phyloP scores from a whole-genome alignment of 2,888 invertebrate species.

The Synanthedon tipuliformis region DNA sequence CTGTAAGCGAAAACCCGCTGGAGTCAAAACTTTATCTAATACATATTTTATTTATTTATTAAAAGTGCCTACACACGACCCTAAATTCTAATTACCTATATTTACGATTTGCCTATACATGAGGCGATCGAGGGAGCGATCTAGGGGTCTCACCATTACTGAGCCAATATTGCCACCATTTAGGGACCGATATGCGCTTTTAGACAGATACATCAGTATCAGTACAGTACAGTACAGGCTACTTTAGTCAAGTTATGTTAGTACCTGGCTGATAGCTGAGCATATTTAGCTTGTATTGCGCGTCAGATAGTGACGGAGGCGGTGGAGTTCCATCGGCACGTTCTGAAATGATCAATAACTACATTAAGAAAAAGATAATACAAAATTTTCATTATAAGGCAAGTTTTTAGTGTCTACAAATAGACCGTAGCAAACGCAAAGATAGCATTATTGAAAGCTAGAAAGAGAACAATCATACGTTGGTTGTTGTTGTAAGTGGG shows the following conservation, averaged over 20 bases:
- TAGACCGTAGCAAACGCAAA: background rate
- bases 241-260: background rate
- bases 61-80: too few relatives aligned
- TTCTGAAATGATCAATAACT: constrained; percentile 23
- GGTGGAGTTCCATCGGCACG: constrained; percentile 58
- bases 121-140: too few relatives aligned
- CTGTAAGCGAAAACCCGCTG: constrained; percentile 26
- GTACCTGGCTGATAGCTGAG: constrained; percentile 80
- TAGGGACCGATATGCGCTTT: too few relatives aligned
- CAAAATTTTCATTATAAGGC: too few relatives aligned
- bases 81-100: too few relatives aligned
- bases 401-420: background rate
- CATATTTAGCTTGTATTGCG: constrained; percentile 77
- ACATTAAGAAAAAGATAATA: too few relatives aligned
- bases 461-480: constrained; percentile 27
- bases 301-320: constrained; percentile 74
- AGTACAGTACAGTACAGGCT: background rate
- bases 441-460: background rate
- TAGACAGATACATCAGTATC: too few relatives aligned
- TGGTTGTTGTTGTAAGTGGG: constrained; percentile 27
- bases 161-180: too few relatives aligned
- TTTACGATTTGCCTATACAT: too few relatives aligned
- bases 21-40: too few relatives aligned
- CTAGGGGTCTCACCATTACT: too few relatives aligned
- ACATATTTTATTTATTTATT: too few relatives aligned